Evolutionary conservation across 2,113 vertebrate genomes (phyloP).

Genomic region (Gambusia affinis): DNA sequence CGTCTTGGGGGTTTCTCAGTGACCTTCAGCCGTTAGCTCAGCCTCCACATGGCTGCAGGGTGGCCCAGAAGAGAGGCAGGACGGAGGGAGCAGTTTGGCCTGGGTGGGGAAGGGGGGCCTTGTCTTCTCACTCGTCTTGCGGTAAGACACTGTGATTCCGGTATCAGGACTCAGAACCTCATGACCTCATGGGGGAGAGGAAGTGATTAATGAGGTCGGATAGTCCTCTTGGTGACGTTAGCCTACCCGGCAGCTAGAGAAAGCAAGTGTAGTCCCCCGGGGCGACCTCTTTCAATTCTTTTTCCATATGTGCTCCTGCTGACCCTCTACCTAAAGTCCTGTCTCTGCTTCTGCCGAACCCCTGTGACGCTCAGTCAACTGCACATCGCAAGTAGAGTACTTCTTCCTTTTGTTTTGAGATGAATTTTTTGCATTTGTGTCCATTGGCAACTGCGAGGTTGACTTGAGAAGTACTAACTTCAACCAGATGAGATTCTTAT

Average conservation of each 20-base stretch:
- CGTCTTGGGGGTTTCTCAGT: constrained; percentile 46
- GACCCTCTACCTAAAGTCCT: constrained; percentile 49
- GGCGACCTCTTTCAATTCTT: constrained; percentile 65
- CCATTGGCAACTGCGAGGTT: constrained; percentile 16
- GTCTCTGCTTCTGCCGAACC: constrained; percentile 29
- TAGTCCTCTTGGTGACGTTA: constrained; percentile 68
- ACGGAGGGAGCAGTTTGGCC: background rate
- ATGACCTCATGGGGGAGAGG: constrained; percentile 72
- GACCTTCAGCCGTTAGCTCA: constrained; percentile 74
- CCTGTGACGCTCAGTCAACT: constrained; percentile 44
- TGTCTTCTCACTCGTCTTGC: constrained; percentile 55
- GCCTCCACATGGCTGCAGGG: constrained; percentile 55
- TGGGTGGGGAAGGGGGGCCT: constrained; percentile 19
- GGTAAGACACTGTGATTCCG: constrained; percentile 39
- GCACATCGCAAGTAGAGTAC: constrained; percentile 28
- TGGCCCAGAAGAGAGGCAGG: constrained; percentile 36
- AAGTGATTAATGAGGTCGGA: constrained; percentile 82
- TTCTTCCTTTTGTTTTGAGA: constrained; percentile 56
- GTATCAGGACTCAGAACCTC: constrained; percentile 45
- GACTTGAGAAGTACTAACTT: constrained; percentile 42
- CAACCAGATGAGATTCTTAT: constrained; percentile 58
- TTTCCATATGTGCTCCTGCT: constrained; percentile 78
- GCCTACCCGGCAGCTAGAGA: constrained; percentile 68
- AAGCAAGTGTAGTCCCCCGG: constrained; percentile 54
- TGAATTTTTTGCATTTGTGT: constrained; percentile 41